phyloP scores from a whole-genome alignment of 1,140 invertebrate genomes.

The Macrostomum lignano region DNA sequence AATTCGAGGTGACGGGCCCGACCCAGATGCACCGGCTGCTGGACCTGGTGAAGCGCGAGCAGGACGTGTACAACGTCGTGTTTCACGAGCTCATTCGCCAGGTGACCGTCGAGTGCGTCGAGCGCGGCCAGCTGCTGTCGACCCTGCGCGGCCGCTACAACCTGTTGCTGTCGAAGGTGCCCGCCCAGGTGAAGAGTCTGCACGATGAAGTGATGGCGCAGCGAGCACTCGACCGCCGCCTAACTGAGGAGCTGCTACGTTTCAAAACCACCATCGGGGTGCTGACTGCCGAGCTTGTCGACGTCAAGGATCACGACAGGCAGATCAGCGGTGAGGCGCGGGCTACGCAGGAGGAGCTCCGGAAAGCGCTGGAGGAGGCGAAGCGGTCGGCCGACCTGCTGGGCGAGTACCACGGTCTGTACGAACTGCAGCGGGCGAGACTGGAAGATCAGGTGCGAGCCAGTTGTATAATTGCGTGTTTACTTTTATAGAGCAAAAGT shows the following conservation, averaged over 20 bases:
- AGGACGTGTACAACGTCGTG: slow-evolving; percentile 25
- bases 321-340: slow-evolving; percentile 19
- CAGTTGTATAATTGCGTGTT: too few species aligned
- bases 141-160: slow-evolving; percentile 18
- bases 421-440: slow-evolving; percentile 22
- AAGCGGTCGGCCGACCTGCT: slow-evolving; percentile 23
- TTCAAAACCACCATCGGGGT: slow-evolving; percentile 23
- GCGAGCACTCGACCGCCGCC: slow-evolving; percentile 21
- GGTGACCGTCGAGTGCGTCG: slow-evolving; percentile 23
- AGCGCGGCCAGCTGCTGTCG: slow-evolving; percentile 21
- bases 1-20: slow-evolving; percentile 17
- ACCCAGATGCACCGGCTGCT: slow-evolving; percentile 27
- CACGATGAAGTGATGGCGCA: slow-evolving; percentile 28
- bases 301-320: slow-evolving; percentile 24
- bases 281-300: slow-evolving; percentile 21
- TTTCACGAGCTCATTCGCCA: slow-evolving; percentile 25
- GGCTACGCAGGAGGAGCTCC: slow-evolving; percentile 22
- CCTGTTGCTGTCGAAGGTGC: slow-evolving; percentile 19
- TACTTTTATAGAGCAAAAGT: too few species aligned
- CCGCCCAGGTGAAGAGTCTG: slow-evolving; percentile 25
- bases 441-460: slow-evolving; percentile 19
- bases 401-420: slow-evolving; percentile 24
- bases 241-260: slow-evolving; percentile 25
- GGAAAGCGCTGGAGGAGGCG: slow-evolving; percentile 17
- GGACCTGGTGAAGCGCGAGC: slow-evolving; percentile 26